Base-by-base conservation (phyloP, 2,888 invertebrate species). In the Apodemia mormo region DNA sequence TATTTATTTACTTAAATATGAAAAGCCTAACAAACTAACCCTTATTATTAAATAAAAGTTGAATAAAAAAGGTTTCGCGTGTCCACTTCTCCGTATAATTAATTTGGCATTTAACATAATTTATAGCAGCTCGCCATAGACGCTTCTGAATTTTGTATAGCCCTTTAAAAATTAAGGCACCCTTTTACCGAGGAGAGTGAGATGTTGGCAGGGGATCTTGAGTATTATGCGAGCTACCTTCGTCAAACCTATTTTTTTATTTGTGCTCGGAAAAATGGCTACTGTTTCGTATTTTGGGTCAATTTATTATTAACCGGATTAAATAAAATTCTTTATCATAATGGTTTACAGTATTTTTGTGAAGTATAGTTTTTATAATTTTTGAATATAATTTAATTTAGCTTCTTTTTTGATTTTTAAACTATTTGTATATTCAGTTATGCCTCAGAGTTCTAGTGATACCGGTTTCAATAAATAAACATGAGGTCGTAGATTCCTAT, bases 61-160 rank as follows among this genome's bases (percentile, higher is more conserved):
- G 43, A 37, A 37, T 6, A 33, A 69, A 78, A 79, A 80, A 81
- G 83, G 80, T 76, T 81, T 81, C 79, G 76, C 81, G 80, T 81
- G 80, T 81, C 81, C 78, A 76, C 79, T 79, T 80, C 74, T 76
- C 76, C 81, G 82, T 85, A 83, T 86, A 88, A 89, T 88, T 87
- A 88, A 88, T 89, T 85, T 83, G 82, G 79, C 81, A 80, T 86
- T 87, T 86, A 85, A 84, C 82, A 82, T 88, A 87, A 90, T 90
- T 89, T 88, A 88, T 86, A 76, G 85, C 78, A 75, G 76, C 67
- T 61, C 67, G 61, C 65, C 49, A 61, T 65, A 69, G 65, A 40
- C 14, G 65, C 65, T 65, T 65, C 49, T 40, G 72, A 71, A 72
- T 67, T 70, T 73, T 75, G 74, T 30, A 61, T 30, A 61, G 58